Percentiles rank a stretch among this genome's conserved stretches.
Conservation (phyloP, 2,113 vertebrate species). For the Chlorodrepanis virens region DNA sequence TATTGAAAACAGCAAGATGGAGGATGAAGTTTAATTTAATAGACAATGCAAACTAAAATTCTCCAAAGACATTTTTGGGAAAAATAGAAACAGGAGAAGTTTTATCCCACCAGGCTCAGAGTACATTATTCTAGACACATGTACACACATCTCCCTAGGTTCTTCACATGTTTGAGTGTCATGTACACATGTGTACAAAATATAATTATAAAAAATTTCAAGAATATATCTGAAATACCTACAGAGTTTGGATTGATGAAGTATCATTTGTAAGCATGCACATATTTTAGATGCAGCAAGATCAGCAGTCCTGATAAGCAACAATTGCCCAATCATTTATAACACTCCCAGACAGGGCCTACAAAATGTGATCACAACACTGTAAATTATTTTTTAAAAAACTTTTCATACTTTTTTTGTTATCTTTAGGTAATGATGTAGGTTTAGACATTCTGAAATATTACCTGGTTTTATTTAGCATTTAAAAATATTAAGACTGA, state of each 20-base stretch:
- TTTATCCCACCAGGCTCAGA: background rate
- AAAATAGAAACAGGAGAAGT: background rate
- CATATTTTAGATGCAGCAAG: slow-evolving; percentile 1
- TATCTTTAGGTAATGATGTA: background rate
- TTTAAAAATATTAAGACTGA: background rate
- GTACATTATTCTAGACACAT: background rate
- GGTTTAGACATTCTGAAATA: background rate
- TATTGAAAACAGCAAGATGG: background rate
- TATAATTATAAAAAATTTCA: background rate
- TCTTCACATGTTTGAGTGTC: background rate
- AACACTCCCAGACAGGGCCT: background rate
- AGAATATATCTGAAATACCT: background rate
- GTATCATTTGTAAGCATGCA: background rate
- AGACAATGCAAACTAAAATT: background rate
- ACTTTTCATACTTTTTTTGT: background rate
- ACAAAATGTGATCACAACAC: background rate
- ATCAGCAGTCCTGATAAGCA: background rate
- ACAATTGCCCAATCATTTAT: background rate
- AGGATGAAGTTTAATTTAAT: background rate
- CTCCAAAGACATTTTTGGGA: background rate
- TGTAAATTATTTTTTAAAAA: background rate
- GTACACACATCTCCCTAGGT: background rate
- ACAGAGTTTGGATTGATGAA: background rate
- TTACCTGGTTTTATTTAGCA: background rate
- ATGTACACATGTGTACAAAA: background rate